Base-by-base conservation (phyloP, 2,888 invertebrate species). In the Tribolium freemani region DNA sequence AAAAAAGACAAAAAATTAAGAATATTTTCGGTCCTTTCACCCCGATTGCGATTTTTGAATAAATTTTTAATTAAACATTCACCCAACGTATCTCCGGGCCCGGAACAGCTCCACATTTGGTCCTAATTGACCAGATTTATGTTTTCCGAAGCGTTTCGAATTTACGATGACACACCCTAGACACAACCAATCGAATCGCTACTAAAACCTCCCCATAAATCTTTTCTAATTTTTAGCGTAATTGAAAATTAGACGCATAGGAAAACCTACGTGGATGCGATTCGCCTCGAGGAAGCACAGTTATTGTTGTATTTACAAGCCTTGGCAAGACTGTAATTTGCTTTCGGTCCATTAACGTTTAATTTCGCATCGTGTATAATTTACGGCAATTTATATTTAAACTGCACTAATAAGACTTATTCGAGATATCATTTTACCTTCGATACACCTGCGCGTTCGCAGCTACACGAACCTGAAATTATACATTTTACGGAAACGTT, bases 301-400 rank as follows among this genome's bases (percentile, higher is more conserved):
- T 63, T 63, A 63, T 63, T 63, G 63, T 63, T 63, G 63, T 51
- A 63, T 63, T 50, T 63, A 63, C 63, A 63, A 51, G 63, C 8
- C 51, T 31, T 13, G 48, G 38, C 63, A 64, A 54, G 58, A 38
- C 61, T 66, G 57, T 71, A 71, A 71, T 71, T 71, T 71, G 50
- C 71, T 57, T 58, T 54, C 44, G 31, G 66, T 56, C 71, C 53
- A 71, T 71, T 71, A 66, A 61, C 51, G 61, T 71, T 71, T 71
- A 70, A 70, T 70, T 70, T 57, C 56, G 46, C 70, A 54, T 70
- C 50, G 53, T 56, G 10, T 70, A 56, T 60, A 70, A 70, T 70
- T 70, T 63, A 56, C 57, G 61, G 66, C 57, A 66, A 71, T 71
- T 64, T 71, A 71, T 48, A 50, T 68, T 64, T 63, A 56, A 68